These are phyloP conservation scores for Egretta garzetta DNA, from an alignment of 2,113 vertebrate species.

Conservation along the genomic window DNA sequence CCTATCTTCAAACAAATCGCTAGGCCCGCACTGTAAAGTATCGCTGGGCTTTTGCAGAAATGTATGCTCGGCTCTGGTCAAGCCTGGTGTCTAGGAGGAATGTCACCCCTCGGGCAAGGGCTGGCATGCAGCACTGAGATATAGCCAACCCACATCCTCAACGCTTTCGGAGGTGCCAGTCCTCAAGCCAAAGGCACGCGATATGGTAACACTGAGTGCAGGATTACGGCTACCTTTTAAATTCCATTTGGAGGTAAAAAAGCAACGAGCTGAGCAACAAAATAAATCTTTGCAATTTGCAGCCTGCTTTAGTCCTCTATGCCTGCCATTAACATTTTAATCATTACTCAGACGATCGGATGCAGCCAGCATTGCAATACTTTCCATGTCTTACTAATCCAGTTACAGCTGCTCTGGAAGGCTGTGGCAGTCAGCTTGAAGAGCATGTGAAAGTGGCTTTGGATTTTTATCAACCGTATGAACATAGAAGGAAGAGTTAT, in stretches of 20 bases:
- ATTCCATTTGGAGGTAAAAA: neutral
- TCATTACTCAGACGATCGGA: neutral
- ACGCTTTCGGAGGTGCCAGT: neutral
- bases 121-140: neutral
- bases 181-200: neutral
- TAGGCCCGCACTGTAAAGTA: neutral
- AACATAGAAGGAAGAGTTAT: constrained; percentile 46
- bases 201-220: neutral
- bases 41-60: neutral
- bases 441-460: constrained; percentile 27
- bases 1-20: neutral
- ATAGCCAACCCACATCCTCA: neutral
- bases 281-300: neutral
- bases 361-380: constrained; percentile 33
- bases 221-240: neutral
- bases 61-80: neutral
- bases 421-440: neutral
- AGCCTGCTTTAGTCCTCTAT: neutral
- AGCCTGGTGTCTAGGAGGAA: neutral
- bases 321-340: constrained; percentile 4
- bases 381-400: constrained; percentile 59
- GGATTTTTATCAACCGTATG: constrained; percentile 21
- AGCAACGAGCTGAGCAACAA: neutral
- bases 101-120: neutral
- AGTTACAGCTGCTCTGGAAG: constrained; percentile 52